A percentile compares a stretch with the other conserved stretches of the same genome.
Conservation (phyloP, 2,888 invertebrate genomes). For the Rhyacophila evoluta region DNA sequence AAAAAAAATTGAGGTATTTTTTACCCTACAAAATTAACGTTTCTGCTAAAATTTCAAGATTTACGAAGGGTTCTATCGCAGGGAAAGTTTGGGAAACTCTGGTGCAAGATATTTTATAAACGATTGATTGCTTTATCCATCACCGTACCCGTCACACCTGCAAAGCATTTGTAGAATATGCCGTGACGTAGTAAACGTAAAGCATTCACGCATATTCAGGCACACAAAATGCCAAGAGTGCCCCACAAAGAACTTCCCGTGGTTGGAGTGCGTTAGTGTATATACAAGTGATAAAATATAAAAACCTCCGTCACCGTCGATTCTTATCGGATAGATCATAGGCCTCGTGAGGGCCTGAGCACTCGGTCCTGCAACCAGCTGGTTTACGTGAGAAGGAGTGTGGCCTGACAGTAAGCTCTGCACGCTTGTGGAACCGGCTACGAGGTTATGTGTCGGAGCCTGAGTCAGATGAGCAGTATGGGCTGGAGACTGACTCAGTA, state of each 20-base stretch:
- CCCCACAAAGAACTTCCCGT: background rate
- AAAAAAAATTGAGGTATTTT: too few relatives aligned
- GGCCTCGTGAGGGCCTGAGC: constrained; percentile 58
- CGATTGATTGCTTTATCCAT: too few relatives aligned
- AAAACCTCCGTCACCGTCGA: constrained; percentile 53
- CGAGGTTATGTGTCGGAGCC: constrained; percentile 23
- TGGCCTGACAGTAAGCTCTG: constrained; percentile 28
- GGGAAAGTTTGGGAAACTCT: too few relatives aligned
- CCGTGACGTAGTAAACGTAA: too few relatives aligned
- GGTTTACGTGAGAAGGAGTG: constrained; percentile 47
- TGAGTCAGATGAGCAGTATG: constrained; percentile 42
- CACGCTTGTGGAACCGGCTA: constrained; percentile 47
- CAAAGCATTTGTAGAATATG: too few relatives aligned
- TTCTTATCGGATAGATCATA: constrained; percentile 56
- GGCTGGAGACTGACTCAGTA: background rate
- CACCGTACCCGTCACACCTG: too few relatives aligned
- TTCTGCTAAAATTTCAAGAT: too few relatives aligned
- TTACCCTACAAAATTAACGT: too few relatives aligned
- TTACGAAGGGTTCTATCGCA: too few relatives aligned
- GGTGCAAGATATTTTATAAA: too few relatives aligned
- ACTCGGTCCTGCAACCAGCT: constrained; percentile 8
- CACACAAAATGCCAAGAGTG: too few relatives aligned
- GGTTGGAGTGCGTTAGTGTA: background rate
- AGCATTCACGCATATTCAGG: too few relatives aligned
- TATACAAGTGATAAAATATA: constrained; percentile 20